Evolutionary conservation across 37 sponge, comb jelly and placozoan species (phyloP), one percentile per base, ranked within the genome.

Genomic region (Diacarnus erythraeanus): DNA sequence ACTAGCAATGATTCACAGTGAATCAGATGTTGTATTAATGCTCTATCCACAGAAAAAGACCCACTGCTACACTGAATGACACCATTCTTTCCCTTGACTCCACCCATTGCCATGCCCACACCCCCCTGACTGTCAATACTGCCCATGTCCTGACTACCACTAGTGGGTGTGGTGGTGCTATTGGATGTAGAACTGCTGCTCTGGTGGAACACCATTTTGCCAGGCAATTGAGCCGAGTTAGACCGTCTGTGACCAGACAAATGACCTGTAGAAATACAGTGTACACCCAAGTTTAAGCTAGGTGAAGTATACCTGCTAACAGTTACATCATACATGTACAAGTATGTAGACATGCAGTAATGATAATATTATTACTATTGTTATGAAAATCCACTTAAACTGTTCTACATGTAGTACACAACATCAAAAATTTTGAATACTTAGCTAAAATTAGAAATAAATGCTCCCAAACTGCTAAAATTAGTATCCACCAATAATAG

Each of bases 1-100:
- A 80, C 78, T 38, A 77, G 43, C 20, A 88, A 73, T 37, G 57
- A 76, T 35, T 88, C 89, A 64, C 83, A 77, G 35, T 88, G 78
- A 21, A 88, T 77, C 18, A 88, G 60, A 35, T 88, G 89, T 30
- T 88, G 89, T 17, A 61, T 44, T 25, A 88, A 67, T 27, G 77
- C 86, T 10, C 68, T 59, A 41, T 79, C 75, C 6, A 78, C 72
- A 43, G 39, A 2, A 18, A 1, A 42, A 51, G 40, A 47, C 12
- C 77, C 77, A 22, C 36, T 60, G 59, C 71, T 79, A 37, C 54
- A 75, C 21, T 65, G 9, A 22, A 8, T 0, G 42, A 21, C 6
- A 5, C 67, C 39, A 43, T 33, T 10, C 37, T 4, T 47, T 15
- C 75, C 56, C n/a, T 36, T 42, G 2, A 26, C 2, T 21, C n/a